Base-by-base conservation (phyloP, 2,797 vertebrate species). In the Peromyscus melanophrys region DNA sequence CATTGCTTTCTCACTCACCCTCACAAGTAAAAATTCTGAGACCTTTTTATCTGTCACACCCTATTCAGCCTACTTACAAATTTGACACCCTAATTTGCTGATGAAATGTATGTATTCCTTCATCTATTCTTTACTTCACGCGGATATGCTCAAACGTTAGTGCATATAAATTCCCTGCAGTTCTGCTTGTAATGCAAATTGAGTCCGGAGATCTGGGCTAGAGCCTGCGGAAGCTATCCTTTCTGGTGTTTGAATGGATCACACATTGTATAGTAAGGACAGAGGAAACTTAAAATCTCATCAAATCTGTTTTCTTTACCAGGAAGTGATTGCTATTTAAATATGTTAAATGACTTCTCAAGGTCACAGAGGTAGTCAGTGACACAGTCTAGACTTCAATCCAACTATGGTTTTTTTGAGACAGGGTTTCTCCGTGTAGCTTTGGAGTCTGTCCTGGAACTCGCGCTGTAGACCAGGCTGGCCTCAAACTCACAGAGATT, bases 261-360 rank as follows among this genome's bases (percentile, higher is more conserved):
- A 82, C 11, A 69, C 40, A n/a, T 69, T 86, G 12, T 46, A 27
- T 43, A 65, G 19, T 25, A 90, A 90, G 59, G 65, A 43, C 63
- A 43, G 69, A 83, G 67, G 52, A n/a, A 69, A 75, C 49, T 71
- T 63, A n/a, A 82, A 86, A 82, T 11, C 40, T 76, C n/a, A 84
- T 31, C 59, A 55, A 67, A n/a, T 4, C 4, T 2, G n/a, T 63
- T 73, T 52, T 37, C 63, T 83, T 78, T 29, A 65, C n/a, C 17
- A 76, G 55, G 14, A 86, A n/a, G 57, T 40, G 19, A 82, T 61
- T 82, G n/a, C 67, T 55, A 81, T 61, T 97, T 97, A 80, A 86
- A 92, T 84, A 77, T 86, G n/a, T 89, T 91, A 88, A 91, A 76
- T 73, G 25, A 63, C 87, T 94, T 92, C 43, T 87, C 52, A 75